Percentiles rank a stretch among this genome's conserved stretches.
Evolutionary conservation across 2,888 invertebrate genomes (phyloP).

Genomic region (Tenthredo mesomela): DNA sequence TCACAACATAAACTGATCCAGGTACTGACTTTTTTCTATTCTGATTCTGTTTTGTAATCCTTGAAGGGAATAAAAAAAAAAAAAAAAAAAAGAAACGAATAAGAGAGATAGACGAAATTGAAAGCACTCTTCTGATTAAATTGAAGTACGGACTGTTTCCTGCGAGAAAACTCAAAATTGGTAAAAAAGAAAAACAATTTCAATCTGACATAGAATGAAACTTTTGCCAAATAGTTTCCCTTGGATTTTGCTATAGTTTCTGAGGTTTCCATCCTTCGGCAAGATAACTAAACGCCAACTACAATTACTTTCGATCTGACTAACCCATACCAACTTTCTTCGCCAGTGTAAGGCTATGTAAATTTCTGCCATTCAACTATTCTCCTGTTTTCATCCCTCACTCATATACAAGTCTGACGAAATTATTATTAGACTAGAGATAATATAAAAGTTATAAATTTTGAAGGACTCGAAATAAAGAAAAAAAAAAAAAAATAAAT

Average conservation of each 20-base stretch:
- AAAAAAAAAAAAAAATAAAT: neutral
- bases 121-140: slow-evolving; percentile 37
- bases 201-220: neutral
- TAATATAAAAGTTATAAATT: neutral
- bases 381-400: neutral
- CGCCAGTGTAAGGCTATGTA: slow-evolving; percentile 17
- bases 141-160: neutral
- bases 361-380: slow-evolving; percentile 26
- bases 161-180: neutral
- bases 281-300: slow-evolving; percentile 36
- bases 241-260: neutral
- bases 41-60: neutral
- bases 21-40: neutral
- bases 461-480: neutral
- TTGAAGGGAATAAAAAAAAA: neutral
- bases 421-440: neutral
- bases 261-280: neutral
- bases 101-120: neutral
- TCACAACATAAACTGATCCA: neutral
- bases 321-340: slow-evolving; percentile 20
- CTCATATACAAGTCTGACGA: neutral
- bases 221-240: neutral
- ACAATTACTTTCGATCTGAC: slow-evolving; percentile 36
- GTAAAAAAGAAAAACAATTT: neutral
- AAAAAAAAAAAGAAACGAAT: too few relatives aligned